phyloP scores from a whole-genome alignment of 2,888 invertebrate genomes.

The Mechanitis messenoides region DNA sequence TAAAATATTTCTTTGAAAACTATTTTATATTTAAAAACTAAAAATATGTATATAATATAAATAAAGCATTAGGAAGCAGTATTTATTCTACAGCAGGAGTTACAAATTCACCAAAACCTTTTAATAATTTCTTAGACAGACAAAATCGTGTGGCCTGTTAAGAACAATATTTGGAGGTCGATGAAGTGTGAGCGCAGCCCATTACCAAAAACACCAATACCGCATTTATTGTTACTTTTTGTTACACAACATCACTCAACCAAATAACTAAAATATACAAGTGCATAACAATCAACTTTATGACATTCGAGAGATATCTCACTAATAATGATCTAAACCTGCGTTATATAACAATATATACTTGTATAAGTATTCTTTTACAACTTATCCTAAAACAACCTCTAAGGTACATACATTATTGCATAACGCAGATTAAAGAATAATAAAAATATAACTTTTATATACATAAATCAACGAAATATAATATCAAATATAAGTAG shows the following conservation, averaged over 20 bases:
- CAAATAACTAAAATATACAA: no score
- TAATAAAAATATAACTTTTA: conserved; percentile 14
- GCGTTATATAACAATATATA: no score
- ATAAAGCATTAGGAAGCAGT: conserved; percentile 58
- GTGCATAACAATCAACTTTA: neutral
- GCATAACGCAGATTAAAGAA: no score
- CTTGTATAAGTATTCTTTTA: no score
- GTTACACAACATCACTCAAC: neutral
- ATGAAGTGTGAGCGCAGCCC: no score
- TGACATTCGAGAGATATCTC: conserved; percentile 3
- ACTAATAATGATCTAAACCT: neutral
- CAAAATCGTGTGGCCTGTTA: no score
- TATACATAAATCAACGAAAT: conserved; percentile 3
- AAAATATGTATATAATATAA: conserved; percentile 20
- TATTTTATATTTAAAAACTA: neutral
- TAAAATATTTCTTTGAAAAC: neutral
- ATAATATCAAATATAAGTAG: neutral
- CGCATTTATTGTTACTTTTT: neutral
- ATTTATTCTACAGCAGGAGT: conserved; percentile 43
- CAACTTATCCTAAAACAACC: no score
- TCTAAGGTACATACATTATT: no score
- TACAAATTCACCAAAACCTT: conserved; percentile 11
- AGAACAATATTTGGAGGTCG: no score
- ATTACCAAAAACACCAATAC: no score
- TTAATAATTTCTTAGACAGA: neutral